Evolutionary conservation across 2,888 invertebrate genomes (phyloP).

Genomic region (Anoncus sp.): DNA sequence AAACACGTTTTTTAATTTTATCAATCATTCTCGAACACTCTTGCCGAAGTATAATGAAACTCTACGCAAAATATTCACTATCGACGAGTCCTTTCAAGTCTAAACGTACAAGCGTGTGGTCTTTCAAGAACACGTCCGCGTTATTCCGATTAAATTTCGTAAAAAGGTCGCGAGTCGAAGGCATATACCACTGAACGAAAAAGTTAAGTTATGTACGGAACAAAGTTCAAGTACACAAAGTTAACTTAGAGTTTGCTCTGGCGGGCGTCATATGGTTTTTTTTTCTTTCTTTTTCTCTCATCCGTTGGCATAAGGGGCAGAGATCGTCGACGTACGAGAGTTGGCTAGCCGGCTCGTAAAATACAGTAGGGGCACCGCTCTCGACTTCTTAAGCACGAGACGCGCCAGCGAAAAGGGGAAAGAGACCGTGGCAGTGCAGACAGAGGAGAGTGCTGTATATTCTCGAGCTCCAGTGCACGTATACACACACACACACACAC

Average conservation of each 20-base stretch:
- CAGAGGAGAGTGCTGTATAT: constrained; percentile 48
- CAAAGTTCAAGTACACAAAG: constrained; percentile 51
- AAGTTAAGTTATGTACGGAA: constrained; percentile 18
- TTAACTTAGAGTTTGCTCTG: constrained; percentile 36
- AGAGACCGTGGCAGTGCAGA: constrained; percentile 54
- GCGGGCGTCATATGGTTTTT: constrained; percentile 3
- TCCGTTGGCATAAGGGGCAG: constrained; percentile 31
- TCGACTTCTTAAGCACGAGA: constrained; percentile 54
- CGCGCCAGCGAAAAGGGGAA: constrained; percentile 58
- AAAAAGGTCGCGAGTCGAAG: constrained; percentile 33
- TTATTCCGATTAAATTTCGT: constrained; percentile 24
- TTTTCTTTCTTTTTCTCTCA: constrained; percentile 40
- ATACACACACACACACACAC: too few relatives aligned
- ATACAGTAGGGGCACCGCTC: constrained; percentile 47
- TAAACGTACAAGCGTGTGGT: background rate
- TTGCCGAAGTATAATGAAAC: background rate
- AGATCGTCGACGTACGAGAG: constrained; percentile 30
- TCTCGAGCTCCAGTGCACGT: constrained; percentile 18
- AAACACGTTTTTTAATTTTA: too few relatives aligned
- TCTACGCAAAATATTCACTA: background rate
- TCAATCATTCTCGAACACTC: background rate
- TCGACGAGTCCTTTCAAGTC: background rate
- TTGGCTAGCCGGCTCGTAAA: constrained; percentile 55
- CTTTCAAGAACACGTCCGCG: background rate
- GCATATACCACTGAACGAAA: constrained; percentile 10